phyloP scores from a whole-genome alignment of 2,888 invertebrate species.

The Tolmerus cingulatus region DNA sequence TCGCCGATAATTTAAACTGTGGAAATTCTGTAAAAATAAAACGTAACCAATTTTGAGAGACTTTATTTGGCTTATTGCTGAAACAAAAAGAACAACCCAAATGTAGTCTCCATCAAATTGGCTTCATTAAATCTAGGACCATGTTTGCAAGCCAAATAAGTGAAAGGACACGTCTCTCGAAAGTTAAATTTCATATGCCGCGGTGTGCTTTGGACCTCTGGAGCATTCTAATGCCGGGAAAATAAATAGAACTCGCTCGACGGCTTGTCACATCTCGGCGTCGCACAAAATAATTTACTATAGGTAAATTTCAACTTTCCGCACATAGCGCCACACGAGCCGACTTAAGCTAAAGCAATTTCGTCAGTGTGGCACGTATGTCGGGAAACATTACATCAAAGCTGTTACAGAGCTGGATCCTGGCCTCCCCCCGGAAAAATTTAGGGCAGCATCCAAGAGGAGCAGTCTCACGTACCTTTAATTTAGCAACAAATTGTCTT shows the following conservation, averaged over 20 bases:
- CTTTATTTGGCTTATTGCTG: too few relatives aligned
- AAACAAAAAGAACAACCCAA: not conserved
- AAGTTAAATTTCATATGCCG: not conserved
- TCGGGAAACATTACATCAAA: conserved; percentile 32
- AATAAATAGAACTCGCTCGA: not conserved
- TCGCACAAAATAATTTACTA: not conserved
- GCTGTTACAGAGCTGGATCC: not conserved
- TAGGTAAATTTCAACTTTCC: not conserved
- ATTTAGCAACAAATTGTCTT: conserved; percentile 48
- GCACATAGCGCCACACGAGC: not conserved
- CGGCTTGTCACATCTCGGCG: not conserved
- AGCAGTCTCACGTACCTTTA: conserved; percentile 45
- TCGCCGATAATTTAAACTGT: too few relatives aligned
- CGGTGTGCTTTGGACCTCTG: not conserved
- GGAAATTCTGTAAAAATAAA: too few relatives aligned
- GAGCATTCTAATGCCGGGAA: not conserved
- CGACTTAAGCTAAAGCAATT: not conserved
- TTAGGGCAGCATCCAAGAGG: not conserved
- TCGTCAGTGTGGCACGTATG: not conserved
- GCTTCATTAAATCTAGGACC: not conserved
- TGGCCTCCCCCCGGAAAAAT: not conserved
- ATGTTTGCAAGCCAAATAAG: not conserved
- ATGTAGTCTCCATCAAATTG: not conserved
- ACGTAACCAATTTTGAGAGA: not conserved
- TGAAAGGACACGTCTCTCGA: not conserved